phyloP scores from a whole-genome alignment of 53 echinoderm and acorn worm species.

The Henricia sp. region DNA sequence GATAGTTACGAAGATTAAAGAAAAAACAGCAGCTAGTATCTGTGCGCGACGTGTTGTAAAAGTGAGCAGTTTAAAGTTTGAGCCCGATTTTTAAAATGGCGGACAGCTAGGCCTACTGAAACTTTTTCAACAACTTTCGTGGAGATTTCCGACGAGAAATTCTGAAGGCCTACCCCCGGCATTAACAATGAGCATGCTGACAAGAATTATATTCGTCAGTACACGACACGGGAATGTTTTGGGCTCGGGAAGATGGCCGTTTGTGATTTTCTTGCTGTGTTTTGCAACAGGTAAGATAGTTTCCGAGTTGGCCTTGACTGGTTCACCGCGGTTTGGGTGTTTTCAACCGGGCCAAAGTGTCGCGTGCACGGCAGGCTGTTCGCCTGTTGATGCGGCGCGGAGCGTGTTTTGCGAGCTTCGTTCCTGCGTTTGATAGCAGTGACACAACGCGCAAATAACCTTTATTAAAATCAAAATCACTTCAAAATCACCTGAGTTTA shows the following conservation, averaged over 20 bases:
- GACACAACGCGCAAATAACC: not conserved
- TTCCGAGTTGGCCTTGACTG: not conserved
- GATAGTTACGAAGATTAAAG: no score
- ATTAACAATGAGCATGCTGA: no score
- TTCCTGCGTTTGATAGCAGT: not conserved
- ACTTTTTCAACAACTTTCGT: not conserved
- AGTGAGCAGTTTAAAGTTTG: no score
- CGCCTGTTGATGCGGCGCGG: not conserved
- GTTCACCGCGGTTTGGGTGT: not conserved
- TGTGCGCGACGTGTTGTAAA: no score
- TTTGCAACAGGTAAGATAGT: constrained; percentile 27
- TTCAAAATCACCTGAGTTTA: no score
- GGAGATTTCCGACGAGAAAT: not conserved
- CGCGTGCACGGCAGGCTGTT: not conserved
- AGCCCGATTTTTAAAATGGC: constrained; percentile 17
- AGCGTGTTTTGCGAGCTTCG: not conserved
- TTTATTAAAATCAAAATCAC: not conserved
- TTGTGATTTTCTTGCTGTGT: constrained; percentile 11
- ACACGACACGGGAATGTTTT: not conserved
- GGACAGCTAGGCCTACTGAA: constrained; percentile 9
- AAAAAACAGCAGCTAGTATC: no score
- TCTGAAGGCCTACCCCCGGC: no score
- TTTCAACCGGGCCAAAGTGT: not conserved
- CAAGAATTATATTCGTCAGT: not conserved
- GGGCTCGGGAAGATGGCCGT: constrained; percentile 7